These are phyloP conservation scores for Trilocha varians DNA, from an alignment of 2,888 invertebrate genomes.

Conservation along the genomic window DNA sequence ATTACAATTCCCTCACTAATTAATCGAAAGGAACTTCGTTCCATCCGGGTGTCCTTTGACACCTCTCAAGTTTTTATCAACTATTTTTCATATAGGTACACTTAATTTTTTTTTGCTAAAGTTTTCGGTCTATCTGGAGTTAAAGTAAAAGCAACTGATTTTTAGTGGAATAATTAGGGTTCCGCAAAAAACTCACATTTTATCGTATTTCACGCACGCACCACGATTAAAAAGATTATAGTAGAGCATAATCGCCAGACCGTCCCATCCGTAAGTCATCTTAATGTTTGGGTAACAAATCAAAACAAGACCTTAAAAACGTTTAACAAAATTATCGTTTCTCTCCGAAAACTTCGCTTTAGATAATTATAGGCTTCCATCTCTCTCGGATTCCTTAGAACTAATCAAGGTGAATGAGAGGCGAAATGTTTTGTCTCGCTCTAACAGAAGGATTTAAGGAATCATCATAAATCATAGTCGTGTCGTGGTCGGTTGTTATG, in stretches of 20 bases:
- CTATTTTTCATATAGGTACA: too few species aligned
- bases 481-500: background rate
- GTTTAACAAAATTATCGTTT: constrained; percentile 68
- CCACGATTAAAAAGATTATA: too few species aligned
- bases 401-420: constrained; percentile 41
- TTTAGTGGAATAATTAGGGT: too few species aligned
- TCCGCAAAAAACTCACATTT: too few species aligned
- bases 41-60: too few species aligned
- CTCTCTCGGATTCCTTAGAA: constrained; percentile 37
- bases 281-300: constrained; percentile 61
- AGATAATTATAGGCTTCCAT: constrained; percentile 65
- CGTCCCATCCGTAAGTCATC: constrained; percentile 23
- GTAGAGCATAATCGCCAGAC: background rate
- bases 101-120: too few species aligned
- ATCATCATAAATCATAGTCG: background rate
- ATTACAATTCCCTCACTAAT: too few species aligned
- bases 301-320: constrained; percentile 60
- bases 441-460: background rate
- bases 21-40: too few species aligned
- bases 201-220: too few species aligned
- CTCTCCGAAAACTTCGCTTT: constrained; percentile 60
- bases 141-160: too few species aligned
- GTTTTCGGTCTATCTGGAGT: too few species aligned
- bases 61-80: too few species aligned
- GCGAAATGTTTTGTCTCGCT: constrained; percentile 1